Percentiles rank a stretch among this genome's conserved stretches.
Evolutionary conservation across 2,797 vertebrate species (phyloP).

Genomic region (Bovichtus diacanthus): DNA sequence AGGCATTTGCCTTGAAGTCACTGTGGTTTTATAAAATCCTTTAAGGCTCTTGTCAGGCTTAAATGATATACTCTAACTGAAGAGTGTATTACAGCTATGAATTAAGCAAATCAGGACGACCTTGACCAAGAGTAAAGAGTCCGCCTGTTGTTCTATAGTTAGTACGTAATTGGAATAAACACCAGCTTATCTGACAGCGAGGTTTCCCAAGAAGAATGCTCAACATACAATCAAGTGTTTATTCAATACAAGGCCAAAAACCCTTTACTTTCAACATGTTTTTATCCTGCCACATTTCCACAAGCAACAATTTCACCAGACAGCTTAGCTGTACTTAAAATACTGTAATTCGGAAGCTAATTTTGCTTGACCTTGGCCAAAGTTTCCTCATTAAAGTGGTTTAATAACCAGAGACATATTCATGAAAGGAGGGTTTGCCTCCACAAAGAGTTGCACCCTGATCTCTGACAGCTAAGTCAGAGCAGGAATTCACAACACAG

Average conservation of each 20-base stretch:
- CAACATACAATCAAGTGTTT: conserved; percentile 68
- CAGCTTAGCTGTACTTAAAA: conserved; percentile 84
- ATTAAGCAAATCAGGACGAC: conserved; percentile 68
- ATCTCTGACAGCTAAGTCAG: conserved; percentile 85
- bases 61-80: conserved; percentile 56
- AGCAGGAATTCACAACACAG: conserved; percentile 84
- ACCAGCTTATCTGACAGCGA: conserved; percentile 73
- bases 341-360: conserved; percentile 81
- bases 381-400: conserved; percentile 86
- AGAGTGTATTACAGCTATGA: conserved; percentile 61
- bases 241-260: conserved; percentile 76
- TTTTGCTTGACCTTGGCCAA: conserved; percentile 86
- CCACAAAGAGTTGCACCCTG: conserved; percentile 84
- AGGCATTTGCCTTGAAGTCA: conserved; percentile 61
- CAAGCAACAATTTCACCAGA: conserved; percentile 70
- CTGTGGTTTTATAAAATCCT: conserved; percentile 63
- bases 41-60: conserved; percentile 61
- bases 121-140: conserved; percentile 69
- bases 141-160: conserved; percentile 52
- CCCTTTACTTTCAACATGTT: conserved; percentile 67
- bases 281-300: conserved; percentile 70
- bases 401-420: conserved; percentile 85
- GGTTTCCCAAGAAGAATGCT: conserved; percentile 67
- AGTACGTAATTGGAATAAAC: conserved; percentile 81
- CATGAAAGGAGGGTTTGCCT: conserved; percentile 83